Evolutionary conservation across 2,888 invertebrate genomes (phyloP).

Genomic region (Mantis religiosa): DNA sequence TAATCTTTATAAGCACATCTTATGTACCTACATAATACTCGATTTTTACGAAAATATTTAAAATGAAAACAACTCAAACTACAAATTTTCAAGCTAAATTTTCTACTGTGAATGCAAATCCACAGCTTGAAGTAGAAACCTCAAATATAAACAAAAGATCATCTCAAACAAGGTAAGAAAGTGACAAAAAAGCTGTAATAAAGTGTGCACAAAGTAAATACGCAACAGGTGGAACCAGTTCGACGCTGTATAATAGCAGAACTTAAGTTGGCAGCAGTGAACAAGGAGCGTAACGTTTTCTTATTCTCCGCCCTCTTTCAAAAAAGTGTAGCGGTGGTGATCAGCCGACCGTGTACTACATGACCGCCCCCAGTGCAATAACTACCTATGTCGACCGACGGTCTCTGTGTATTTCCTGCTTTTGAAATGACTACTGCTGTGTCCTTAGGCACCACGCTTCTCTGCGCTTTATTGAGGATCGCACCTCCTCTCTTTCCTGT

Average conservation of each 20-base stretch:
- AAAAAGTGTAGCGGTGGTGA: not conserved
- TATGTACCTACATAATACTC: no score
- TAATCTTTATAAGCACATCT: no score
- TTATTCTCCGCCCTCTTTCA: not conserved
- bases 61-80: no score
- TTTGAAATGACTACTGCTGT: not conserved
- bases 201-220: not conserved
- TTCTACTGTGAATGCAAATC: no score
- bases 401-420: not conserved
- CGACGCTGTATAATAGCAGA: not conserved
- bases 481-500: not conserved
- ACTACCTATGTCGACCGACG: not conserved
- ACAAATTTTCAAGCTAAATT: no score
- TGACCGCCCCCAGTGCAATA: not conserved
- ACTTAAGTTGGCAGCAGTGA: not conserved
- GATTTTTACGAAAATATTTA: no score
- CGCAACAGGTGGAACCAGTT: not conserved
- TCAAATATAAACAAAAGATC: no score
- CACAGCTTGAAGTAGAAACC: no score
- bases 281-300: not conserved
- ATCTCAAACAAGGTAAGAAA: no score
- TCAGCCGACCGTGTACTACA: not conserved
- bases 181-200: no score
- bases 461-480: not conserved
- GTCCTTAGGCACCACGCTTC: not conserved